phyloP scores from a whole-genome alignment of 2,888 invertebrate genomes.

The Zonitis immaculata region DNA sequence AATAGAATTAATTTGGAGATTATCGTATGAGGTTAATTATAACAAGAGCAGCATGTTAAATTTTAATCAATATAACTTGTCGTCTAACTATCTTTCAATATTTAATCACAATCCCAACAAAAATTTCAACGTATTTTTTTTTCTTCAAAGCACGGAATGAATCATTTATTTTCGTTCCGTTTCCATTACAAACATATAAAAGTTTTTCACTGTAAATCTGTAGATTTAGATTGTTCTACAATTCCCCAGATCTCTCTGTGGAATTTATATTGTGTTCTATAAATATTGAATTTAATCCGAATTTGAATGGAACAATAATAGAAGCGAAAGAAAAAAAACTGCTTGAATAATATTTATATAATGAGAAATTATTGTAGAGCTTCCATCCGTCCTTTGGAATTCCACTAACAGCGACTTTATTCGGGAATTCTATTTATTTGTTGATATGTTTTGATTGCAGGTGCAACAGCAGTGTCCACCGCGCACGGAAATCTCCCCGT shows the following conservation, averaged over 20 bases:
- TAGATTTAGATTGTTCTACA: neutral
- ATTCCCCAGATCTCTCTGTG: neutral
- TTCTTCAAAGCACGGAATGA: too few species aligned
- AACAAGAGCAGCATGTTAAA: neutral
- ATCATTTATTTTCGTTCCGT: neutral
- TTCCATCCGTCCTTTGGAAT: neutral
- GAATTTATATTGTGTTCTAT: neutral
- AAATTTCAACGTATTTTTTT: too few species aligned
- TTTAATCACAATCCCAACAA: too few species aligned
- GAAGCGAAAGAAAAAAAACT: neutral
- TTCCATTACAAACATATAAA: neutral
- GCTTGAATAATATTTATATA: neutral
- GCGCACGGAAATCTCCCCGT: slow-evolving; percentile 70
- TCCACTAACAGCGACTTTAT: too few species aligned
- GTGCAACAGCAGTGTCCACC: slow-evolving; percentile 68
- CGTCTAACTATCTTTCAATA: neutral
- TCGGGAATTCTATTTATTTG: neutral
- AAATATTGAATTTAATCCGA: neutral
- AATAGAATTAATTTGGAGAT: neutral
- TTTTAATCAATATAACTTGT: neutral
- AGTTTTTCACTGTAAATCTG: neutral
- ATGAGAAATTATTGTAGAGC: neutral
- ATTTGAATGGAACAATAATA: neutral
- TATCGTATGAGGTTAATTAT: neutral
- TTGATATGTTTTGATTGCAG: slow-evolving; percentile 32